phyloP scores from a whole-genome alignment of 2,113 vertebrate genomes.

The Lepisosteus osseus region DNA sequence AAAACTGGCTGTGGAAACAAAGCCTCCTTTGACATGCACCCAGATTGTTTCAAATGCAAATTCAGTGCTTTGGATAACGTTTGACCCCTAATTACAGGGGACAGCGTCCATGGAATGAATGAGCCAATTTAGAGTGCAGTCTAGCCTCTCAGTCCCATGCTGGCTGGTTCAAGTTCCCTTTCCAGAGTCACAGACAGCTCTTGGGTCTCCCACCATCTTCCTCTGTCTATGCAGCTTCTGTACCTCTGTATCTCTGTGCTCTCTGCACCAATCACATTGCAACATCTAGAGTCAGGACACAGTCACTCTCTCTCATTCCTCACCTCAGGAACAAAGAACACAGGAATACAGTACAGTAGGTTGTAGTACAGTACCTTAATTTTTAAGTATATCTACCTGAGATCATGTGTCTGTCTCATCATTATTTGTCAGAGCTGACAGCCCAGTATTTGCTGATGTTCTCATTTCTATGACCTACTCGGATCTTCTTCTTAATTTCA shows the following conservation, averaged over 20 bases:
- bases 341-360: no score
- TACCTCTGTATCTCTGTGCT: not conserved
- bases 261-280: not conserved
- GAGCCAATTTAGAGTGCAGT: not conserved
- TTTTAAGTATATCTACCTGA: no score
- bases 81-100: constrained; percentile 21
- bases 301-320: not conserved
- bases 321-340: no score
- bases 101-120: constrained; percentile 12
- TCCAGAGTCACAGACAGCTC: not conserved
- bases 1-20: not conserved
- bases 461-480: no score
- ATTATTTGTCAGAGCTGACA: no score
- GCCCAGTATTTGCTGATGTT: no score
- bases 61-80: constrained; percentile 20
- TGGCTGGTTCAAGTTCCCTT: not conserved
- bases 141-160: not conserved
- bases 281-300: constrained; percentile 7
- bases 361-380: no score
- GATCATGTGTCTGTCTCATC: no score
- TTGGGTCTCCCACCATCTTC: constrained; percentile 1
- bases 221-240: not conserved
- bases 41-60: constrained; percentile 25
- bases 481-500: no score
- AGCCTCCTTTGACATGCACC: constrained; percentile 15